Evolutionary conservation across 2,888 invertebrate species (phyloP).

Genomic region (Mesorhabditis spiculigera): DNA sequence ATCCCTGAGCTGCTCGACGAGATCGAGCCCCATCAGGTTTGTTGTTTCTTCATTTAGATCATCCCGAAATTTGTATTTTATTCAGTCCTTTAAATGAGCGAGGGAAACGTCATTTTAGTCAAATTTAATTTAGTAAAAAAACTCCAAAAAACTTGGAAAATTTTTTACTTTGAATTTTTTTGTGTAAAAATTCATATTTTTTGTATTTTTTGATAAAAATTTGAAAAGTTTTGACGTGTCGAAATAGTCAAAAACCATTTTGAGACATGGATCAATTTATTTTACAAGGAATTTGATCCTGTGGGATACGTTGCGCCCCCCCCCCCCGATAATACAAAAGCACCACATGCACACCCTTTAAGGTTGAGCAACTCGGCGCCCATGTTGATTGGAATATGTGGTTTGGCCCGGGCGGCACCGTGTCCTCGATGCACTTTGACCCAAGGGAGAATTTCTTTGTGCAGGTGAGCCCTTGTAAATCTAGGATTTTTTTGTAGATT

Average conservation of each 20-base stretch:
- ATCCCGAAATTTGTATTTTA: too few species aligned
- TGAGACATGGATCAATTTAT: too few species aligned
- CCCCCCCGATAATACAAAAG: too few species aligned
- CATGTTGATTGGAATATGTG: slow-evolving; percentile 83
- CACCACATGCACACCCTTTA: neutral
- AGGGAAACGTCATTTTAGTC: too few species aligned
- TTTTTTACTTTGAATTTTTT: too few species aligned
- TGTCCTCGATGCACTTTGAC: slow-evolving; percentile 83
- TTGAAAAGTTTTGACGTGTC: too few species aligned
- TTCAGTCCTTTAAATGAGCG: too few species aligned
- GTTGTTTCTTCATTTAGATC: slow-evolving; percentile 18
- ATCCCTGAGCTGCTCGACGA: slow-evolving; percentile 83
- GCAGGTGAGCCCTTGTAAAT: slow-evolving; percentile 38
- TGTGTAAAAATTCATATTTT: too few species aligned
- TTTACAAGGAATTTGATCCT: neutral
- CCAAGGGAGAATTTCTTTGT: slow-evolving; percentile 56
- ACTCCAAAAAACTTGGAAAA: too few species aligned
- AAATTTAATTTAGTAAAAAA: too few species aligned
- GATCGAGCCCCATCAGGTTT: slow-evolving; percentile 71
- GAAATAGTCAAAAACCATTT: too few species aligned
- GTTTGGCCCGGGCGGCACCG: slow-evolving; percentile 89
- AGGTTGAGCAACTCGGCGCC: neutral
- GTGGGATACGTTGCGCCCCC: neutral
- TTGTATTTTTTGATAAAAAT: too few species aligned
- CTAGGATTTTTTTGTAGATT: slow-evolving; percentile 62